Evolutionary conservation across 2,888 invertebrate genomes (phyloP).

Genomic region (Orthonevra nobilis): DNA sequence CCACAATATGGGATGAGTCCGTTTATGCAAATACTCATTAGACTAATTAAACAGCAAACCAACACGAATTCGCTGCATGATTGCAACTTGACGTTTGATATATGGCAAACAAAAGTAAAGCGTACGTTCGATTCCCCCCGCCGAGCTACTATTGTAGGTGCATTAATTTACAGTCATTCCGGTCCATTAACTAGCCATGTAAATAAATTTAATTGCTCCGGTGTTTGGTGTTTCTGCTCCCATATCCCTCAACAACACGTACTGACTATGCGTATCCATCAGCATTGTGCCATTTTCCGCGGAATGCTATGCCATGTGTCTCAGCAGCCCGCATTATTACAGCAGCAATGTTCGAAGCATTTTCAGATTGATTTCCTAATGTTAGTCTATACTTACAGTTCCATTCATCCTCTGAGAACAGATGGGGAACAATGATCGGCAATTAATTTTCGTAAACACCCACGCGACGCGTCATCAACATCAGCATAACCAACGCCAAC

Average conservation of each 20-base stretch:
- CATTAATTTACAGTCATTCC: conserved; percentile 65
- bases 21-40: conserved; percentile 63
- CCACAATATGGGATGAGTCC: conserved; percentile 9
- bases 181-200: conserved; percentile 63
- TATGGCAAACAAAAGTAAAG: conserved; percentile 56
- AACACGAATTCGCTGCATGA: conserved; percentile 62
- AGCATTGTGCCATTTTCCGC: conserved; percentile 17
- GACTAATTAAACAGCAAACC: conserved; percentile 64
- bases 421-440: conserved; percentile 57
- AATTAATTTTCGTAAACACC: conserved; percentile 54
- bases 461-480: conserved; percentile 23
- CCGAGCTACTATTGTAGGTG: conserved; percentile 18
- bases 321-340: conserved; percentile 46
- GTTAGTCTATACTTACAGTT: conserved; percentile 54
- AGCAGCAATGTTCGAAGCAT: conserved; percentile 7
- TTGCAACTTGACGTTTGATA: conserved; percentile 63
- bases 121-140: conserved; percentile 24
- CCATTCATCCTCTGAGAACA: conserved; percentile 22
- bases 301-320: background rate
- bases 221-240: conserved; percentile 9
- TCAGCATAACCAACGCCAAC: conserved; percentile 28
- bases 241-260: conserved; percentile 37
- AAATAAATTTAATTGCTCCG: conserved; percentile 67
- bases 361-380: conserved; percentile 46
- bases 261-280: conserved; percentile 32